Conservation (phyloP, 2,797 vertebrate species). For the Ataeniobius toweri region DNA sequence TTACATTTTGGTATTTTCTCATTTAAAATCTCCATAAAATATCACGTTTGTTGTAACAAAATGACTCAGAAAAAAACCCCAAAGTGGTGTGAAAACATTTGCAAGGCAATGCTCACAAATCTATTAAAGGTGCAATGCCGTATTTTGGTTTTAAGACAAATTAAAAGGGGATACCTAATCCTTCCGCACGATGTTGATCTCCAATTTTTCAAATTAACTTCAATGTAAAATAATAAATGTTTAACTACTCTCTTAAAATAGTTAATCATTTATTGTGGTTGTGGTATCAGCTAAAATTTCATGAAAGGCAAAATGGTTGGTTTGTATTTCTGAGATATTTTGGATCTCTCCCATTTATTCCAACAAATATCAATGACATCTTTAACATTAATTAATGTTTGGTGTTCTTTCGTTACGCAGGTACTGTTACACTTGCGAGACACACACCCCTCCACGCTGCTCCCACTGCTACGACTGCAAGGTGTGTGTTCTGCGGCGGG, state of each 20-base stretch:
- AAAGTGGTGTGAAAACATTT: no score
- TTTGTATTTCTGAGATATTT: background rate
- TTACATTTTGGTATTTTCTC: no score
- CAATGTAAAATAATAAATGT: background rate
- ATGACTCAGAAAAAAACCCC: no score
- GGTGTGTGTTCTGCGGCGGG: constrained; percentile 87
- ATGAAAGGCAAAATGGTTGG: background rate
- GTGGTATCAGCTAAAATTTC: background rate
- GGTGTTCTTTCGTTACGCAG: constrained; percentile 58
- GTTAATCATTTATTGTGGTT: background rate
- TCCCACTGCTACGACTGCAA: constrained; percentile 90
- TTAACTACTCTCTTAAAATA: background rate
- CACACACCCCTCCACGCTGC: constrained; percentile 89
- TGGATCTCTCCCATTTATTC: background rate
- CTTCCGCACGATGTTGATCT: background rate
- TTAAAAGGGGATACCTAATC: no score
- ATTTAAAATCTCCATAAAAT: no score
- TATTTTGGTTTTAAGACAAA: background rate
- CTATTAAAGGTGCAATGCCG: no score
- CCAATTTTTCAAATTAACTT: background rate
- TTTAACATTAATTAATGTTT: background rate
- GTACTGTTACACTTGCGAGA: constrained; percentile 90
- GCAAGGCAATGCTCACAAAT: no score
- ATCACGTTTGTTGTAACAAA: no score
- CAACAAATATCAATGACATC: background rate